phyloP scores from a whole-genome alignment of 2,113 vertebrate species.

The Nothoprocta perdicaria region DNA sequence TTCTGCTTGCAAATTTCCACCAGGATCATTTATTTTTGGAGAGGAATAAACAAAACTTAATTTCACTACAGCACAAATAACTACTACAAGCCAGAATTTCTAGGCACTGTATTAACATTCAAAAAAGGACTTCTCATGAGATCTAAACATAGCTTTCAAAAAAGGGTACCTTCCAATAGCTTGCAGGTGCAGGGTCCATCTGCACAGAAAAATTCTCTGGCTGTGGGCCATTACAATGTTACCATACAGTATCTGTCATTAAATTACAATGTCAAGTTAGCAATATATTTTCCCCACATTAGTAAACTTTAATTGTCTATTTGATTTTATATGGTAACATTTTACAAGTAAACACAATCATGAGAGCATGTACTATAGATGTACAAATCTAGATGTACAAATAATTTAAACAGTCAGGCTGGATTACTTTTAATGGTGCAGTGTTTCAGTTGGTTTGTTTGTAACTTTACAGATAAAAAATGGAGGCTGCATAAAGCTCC shows the following conservation, averaged over 20 bases:
- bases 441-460: constrained; percentile 22
- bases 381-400: constrained; percentile 3
- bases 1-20: neutral
- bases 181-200: constrained; percentile 46
- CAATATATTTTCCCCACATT: constrained; percentile 37
- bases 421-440: constrained; percentile 23
- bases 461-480: constrained; percentile 24
- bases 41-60: neutral
- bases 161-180: constrained; percentile 34
- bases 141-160: constrained; percentile 47
- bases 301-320: constrained; percentile 45
- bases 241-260: constrained; percentile 27
- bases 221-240: constrained; percentile 11
- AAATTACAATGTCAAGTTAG: constrained; percentile 26
- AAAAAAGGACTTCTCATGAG: constrained; percentile 13
- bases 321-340: constrained; percentile 47
- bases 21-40: neutral
- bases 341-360: constrained; percentile 47
- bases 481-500: neutral
- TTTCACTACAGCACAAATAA: neutral
- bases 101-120: constrained; percentile 37
- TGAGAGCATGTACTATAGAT: neutral
- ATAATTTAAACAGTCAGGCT: constrained; percentile 19
- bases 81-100: constrained; percentile 12
- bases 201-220: constrained; percentile 38